Evolutionary conservation across 2,888 invertebrate species (phyloP), one percentile per base, ranked within the genome.

Genomic region (Phyto melanocephala): DNA sequence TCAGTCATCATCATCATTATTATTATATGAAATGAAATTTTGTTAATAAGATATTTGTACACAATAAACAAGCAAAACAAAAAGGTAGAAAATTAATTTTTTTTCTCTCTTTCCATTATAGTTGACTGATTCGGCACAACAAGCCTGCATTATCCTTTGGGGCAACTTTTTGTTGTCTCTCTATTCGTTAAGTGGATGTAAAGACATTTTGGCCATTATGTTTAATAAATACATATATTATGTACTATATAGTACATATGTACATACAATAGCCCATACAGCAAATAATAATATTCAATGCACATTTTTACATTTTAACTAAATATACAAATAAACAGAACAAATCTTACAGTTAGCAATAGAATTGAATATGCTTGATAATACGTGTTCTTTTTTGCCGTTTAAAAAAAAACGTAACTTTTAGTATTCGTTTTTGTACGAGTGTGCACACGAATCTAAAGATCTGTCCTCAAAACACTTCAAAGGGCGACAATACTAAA

Each of bases 211-310:
- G 58, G 58, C 56, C 47, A 75, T 65, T 75, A 67, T 56, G 35
- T 75, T 75, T 75, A 33, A 75, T 56, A 67, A 67, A 67, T 79
- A n/a, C n/a, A n/a, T n/a, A n/a, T n/a, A n/a, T n/a, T n/a, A n/a
- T n/a, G n/a, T n/a, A n/a, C n/a, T n/a, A n/a, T n/a, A n/a, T n/a
- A n/a, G n/a, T n/a, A n/a, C 72, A 6, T 67, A 52, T 74, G 52
- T 54, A 68, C 67, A 80, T n/a, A n/a, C 6, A 80, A 80, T 74
- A 68, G 67, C 67, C 42, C 17, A 13, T n/a, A n/a, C 65, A 71
- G 33, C 52, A 13, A 20, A 22, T 22, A 65, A 56, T 10, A 65
- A 22, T 17, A 62, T 24, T 35, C 8, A 37, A 37, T 60, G 42
- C 33, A 74, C 1, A 33, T 6, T 15, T 74, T 63, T 50, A 15